Conservation (phyloP, 2,797 vertebrate genomes). For the Paratrypauchen microcephalus region DNA sequence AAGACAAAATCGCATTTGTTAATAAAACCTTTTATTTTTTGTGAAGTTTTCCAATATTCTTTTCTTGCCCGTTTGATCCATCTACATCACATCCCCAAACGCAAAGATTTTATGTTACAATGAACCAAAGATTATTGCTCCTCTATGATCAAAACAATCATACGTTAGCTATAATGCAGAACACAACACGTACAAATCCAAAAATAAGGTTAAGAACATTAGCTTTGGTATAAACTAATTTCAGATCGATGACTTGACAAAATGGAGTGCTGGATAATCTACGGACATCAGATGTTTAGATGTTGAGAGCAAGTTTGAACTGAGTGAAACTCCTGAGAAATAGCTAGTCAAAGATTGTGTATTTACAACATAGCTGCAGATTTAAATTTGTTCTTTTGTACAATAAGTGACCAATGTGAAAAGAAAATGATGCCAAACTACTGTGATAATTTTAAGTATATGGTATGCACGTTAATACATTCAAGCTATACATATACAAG, state of each 20-base stretch:
- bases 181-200: constrained; percentile 22
- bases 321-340: constrained; percentile 47
- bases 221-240: constrained; percentile 16
- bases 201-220: constrained; percentile 16
- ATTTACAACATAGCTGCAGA: constrained; percentile 66
- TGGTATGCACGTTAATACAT: constrained; percentile 71
- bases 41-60: constrained; percentile 62
- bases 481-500: constrained; percentile 79
- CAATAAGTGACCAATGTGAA: constrained; percentile 33
- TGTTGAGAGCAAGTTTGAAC: constrained; percentile 75
- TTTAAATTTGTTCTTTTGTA: constrained; percentile 27
- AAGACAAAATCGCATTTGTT: constrained; percentile 47
- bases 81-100: constrained; percentile 29
- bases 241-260: constrained; percentile 29
- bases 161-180: constrained; percentile 19
- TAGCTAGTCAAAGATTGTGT: constrained; percentile 45
- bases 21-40: constrained; percentile 92
- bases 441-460: constrained; percentile 57
- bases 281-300: constrained; percentile 19
- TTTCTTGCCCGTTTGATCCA: constrained; percentile 51
- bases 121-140: constrained; percentile 41
- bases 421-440: constrained; percentile 34
- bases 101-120: constrained; percentile 40
- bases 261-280: constrained; percentile 75
- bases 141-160: constrained; percentile 82